These are phyloP conservation scores for Iphiclides podalirius DNA, from an alignment of 2,888 invertebrate species.

Conservation along the genomic window DNA sequence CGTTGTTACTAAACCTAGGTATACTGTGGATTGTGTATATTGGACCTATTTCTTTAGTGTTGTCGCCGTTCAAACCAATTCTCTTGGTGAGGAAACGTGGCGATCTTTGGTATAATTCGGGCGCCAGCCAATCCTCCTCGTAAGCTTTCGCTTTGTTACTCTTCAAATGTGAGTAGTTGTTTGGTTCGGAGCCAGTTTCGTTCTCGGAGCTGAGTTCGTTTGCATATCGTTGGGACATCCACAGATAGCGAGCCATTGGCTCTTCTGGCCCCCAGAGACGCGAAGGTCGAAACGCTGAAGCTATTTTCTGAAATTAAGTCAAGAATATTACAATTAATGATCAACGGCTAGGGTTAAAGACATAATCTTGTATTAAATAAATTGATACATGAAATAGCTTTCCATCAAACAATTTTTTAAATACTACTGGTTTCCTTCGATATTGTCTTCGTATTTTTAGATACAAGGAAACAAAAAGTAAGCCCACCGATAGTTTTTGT, in stretches of 20 bases:
- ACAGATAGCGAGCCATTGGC: constrained; percentile 66
- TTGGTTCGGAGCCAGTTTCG: constrained; percentile 50
- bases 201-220: constrained; percentile 55
- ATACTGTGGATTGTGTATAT: constrained; percentile 49
- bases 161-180: constrained; percentile 44
- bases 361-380: too few species aligned
- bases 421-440: too few species aligned
- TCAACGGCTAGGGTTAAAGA: too few species aligned
- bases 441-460: too few species aligned
- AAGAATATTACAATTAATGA: background rate
- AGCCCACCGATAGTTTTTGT: too few species aligned
- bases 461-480: too few species aligned
- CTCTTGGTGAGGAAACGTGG: constrained; percentile 47
- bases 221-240: constrained; percentile 69
- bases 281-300: constrained; percentile 65
- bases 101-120: constrained; percentile 47
- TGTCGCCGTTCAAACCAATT: constrained; percentile 38
- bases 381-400: too few species aligned
- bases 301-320: constrained; percentile 57
- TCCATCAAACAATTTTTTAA: too few species aligned
- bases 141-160: constrained; percentile 47
- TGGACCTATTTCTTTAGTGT: constrained; percentile 37
- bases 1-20: constrained; percentile 50
- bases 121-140: constrained; percentile 47
- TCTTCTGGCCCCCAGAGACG: constrained; percentile 73